Evolutionary conservation across 2,113 vertebrate species (phyloP).

Genomic region (Brachyhypopomus gauderio): DNA sequence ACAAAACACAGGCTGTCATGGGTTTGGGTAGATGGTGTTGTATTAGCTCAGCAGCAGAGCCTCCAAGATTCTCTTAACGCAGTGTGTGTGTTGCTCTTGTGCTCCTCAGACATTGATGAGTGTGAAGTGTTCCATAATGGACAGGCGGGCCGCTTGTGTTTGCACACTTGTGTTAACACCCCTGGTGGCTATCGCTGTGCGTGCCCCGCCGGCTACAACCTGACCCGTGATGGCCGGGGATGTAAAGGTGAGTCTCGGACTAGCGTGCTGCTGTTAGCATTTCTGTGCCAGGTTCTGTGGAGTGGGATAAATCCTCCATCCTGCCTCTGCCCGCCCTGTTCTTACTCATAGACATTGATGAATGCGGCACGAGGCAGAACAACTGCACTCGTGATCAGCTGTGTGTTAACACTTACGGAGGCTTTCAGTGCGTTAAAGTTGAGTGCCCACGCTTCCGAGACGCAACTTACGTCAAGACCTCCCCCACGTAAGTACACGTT

Average conservation of each 20-base stretch:
- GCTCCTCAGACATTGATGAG: conserved; percentile 83
- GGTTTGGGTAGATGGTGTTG: neutral
- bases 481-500: conserved; percentile 76
- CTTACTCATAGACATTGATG: conserved; percentile 77
- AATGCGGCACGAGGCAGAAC: conserved; percentile 78
- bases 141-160: conserved; percentile 76
- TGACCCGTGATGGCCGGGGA: conserved; percentile 72
- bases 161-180: conserved; percentile 82
- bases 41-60: neutral
- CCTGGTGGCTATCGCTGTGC: conserved; percentile 83
- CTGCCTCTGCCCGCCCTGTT: neutral
- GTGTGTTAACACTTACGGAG: conserved; percentile 84
- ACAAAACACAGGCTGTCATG: too few relatives aligned
- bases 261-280: neutral
- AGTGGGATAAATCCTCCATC: neutral
- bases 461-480: conserved; percentile 83
- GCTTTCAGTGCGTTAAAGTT: conserved; percentile 79
- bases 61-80: neutral
- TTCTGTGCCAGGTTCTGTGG: too few relatives aligned
- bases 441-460: conserved; percentile 79
- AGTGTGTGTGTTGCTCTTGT: neutral
- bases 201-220: conserved; percentile 82
- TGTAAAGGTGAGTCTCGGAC: conserved; percentile 76
- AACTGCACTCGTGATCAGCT: conserved; percentile 80
- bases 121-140: conserved; percentile 83